Evolutionary conservation across 2,113 vertebrate species (phyloP).

Genomic region (Onychostoma macrolepis): DNA sequence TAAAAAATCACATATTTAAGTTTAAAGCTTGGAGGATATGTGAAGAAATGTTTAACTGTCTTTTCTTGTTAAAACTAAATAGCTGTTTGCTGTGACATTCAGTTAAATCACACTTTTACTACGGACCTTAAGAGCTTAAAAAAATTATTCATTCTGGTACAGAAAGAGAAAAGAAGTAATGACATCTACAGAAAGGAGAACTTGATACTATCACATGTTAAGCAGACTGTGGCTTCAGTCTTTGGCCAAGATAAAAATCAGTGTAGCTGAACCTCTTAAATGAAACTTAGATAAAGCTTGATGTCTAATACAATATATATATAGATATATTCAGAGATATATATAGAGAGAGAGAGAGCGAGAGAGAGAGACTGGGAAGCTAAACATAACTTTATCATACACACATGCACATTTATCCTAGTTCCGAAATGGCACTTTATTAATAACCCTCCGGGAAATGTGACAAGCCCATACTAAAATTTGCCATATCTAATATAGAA

Average conservation of each 20-base stretch:
- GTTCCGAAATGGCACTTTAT: neutral
- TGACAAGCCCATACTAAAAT: conserved; percentile 3
- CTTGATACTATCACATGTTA: neutral
- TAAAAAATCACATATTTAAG: neutral
- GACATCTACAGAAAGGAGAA: neutral
- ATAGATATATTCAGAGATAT: neutral
- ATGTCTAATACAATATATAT: neutral
- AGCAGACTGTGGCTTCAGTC: neutral
- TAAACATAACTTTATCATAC: conserved; percentile 6
- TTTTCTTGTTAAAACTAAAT: neutral
- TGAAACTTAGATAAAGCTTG: neutral
- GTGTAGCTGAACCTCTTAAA: neutral
- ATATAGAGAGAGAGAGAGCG: too few species aligned
- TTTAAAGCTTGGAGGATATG: neutral
- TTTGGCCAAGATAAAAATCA: neutral
- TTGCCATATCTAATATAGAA: conserved; percentile 13
- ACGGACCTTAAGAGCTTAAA: neutral
- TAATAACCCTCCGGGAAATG: conserved; percentile 17
- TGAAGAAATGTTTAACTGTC: neutral
- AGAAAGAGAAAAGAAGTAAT: neutral
- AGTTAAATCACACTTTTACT: neutral
- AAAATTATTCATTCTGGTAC: neutral
- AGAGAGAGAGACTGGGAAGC: neutral
- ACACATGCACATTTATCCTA: conserved; percentile 5
- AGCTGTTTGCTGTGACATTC: neutral